Evolutionary conservation across 2,797 vertebrate genomes (phyloP), one percentile per base, ranked within the genome.

Genomic region (Arrhamphus sclerolepis): DNA sequence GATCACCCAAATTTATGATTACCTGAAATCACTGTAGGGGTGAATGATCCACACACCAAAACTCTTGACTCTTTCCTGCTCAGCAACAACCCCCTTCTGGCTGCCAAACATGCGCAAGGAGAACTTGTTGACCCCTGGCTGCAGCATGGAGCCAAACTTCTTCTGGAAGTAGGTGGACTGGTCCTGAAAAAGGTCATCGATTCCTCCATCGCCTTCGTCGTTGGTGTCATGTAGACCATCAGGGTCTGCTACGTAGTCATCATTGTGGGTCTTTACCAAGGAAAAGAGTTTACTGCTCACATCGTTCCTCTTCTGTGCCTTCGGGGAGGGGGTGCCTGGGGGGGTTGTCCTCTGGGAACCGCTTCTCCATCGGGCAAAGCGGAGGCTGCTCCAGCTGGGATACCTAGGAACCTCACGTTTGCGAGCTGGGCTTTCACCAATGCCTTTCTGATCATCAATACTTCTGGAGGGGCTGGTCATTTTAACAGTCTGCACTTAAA

Each of bases 21-120:
- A 94, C 97, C 97, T 96, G 94, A 98, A 98, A 85, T 98, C 95
- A 89, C 97, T 98, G 93, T 98, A 98, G 7, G 96, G 96, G 75
- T 98, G 96, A 74, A 98, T 97, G 84, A 98, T 96, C 95, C 96
- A 98, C 75, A 93, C 78, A 18, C 96, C 96, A 55, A 95, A 95
- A 38, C 96, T 96, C 75, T 93, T 96, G 67, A 98, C 94, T 75
- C 97, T 89, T 47, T 94, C 94, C 86, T 97, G 95, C 68, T 98
- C 97, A 5, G 94, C 94, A 66, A 95, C 95, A 52, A 98, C 95
- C 8, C 96, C 97, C 78, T 95, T 96, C 70, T 97, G 96, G 79
- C 97, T 98, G 50, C 97, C 96, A 51, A 97, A 98, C 91, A 98
- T 94, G 53, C 97, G 95, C 79, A 98, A 87, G 49, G 97, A 98